A percentile compares a stretch with the other conserved stretches of the same genome.
Conservation (phyloP, 2,797 vertebrate species). For the Amniataba percoides region DNA sequence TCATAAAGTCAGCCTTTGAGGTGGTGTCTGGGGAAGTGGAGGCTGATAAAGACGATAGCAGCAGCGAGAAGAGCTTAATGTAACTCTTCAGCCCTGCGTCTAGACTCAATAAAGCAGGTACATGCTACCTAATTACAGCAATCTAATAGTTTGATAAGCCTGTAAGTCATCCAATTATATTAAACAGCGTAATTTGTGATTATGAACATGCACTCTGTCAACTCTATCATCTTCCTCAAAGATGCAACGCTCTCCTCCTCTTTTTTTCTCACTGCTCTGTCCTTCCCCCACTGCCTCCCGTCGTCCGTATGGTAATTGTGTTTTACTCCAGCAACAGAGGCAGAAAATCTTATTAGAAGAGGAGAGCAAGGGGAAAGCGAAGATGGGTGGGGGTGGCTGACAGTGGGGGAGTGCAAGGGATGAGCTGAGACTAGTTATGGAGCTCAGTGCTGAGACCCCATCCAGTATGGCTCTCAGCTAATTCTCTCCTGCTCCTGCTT, state of each 20-base stretch:
- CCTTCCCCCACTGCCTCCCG: constrained; percentile 58
- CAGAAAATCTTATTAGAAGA: constrained; percentile 85
- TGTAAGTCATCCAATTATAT: constrained; percentile 80
- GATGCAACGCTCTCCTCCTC: constrained; percentile 31
- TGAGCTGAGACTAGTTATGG: constrained; percentile 70
- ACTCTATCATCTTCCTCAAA: constrained; percentile 62
- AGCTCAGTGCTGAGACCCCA: constrained; percentile 62
- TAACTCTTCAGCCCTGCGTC: constrained; percentile 56
- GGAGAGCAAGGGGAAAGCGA: constrained; percentile 59
- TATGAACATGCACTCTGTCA: constrained; percentile 72
- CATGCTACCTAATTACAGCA: constrained; percentile 65
- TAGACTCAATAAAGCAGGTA: constrained; percentile 73
- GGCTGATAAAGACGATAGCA: constrained; percentile 64
- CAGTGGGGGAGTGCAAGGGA: constrained; percentile 39
- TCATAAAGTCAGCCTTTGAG: constrained; percentile 61
- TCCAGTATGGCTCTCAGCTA: constrained; percentile 68
- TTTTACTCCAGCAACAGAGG: constrained; percentile 80
- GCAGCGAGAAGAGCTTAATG: constrained; percentile 51
- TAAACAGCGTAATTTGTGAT: constrained; percentile 79
- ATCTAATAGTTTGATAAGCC: constrained; percentile 75
- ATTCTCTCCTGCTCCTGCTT: constrained; percentile 63
- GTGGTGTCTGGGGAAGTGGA: constrained; percentile 52
- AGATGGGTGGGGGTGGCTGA: constrained; percentile 28
- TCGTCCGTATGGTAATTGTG: constrained; percentile 82
- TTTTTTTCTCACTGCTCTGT: constrained; percentile 43